Base-by-base conservation (phyloP, 2,797 vertebrate species). In the Sebastes hubbsi region DNA sequence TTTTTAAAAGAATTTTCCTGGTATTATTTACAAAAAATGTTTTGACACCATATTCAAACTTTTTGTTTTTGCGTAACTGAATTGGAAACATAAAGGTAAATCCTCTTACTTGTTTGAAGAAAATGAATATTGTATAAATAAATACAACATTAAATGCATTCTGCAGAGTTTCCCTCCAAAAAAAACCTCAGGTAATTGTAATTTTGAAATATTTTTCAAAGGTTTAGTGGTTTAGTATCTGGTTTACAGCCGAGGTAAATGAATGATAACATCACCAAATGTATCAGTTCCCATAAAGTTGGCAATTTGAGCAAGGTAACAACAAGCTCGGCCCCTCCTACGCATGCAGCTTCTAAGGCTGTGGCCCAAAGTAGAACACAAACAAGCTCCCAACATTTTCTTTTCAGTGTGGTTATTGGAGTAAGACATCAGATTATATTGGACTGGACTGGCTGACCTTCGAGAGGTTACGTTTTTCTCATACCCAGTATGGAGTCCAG, bases 391-490 rank as follows among this genome's bases (percentile, higher is more conserved):
- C 77, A 81, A 84, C 46, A 87, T 88, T 81, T 88, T 82, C 62
- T 66, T 77, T 87, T 85, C 78, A 67, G 72, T 78, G 68, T 65
- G 71, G 84, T 91, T 89, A 78, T 72, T 87, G 80, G 87, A 87
- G 87, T 82, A 77, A 77, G 61, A 80, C 87, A 60, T 90, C 85
- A 88, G 59, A 80, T 68, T 86, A 76, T 92, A 92, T 93, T 91
- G 82, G 72, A 82, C 77, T 83, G 60, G 92, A 94, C 92, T 91
- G 87, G 81, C 87, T 87, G 89, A 92, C 90, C 90, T 76, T 56
- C 5, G 12, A 75, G 77, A 83, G 89, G 88, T 87, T 82, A 83
- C 13, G 55, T 88, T 85, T 88, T 91, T 91, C 84, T 92, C 87
- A 91, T 84, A 88, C 58, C 81, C 76, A 65, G 65, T 34, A 20